Evolutionary conservation across 2,888 invertebrate genomes (phyloP), one percentile per base, ranked within the genome.

Genomic region (Leistus spinibarbis): DNA sequence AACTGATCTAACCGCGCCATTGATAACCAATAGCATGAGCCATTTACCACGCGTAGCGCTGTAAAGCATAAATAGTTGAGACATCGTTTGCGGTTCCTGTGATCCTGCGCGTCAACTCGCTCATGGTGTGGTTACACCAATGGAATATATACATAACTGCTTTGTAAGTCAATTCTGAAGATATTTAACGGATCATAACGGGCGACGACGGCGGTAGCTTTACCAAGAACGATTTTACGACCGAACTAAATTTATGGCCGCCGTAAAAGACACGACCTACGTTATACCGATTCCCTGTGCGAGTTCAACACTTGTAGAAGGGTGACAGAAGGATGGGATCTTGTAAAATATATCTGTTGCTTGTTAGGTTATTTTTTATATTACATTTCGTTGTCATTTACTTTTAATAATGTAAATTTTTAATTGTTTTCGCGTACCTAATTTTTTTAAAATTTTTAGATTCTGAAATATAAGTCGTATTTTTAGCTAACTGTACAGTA

Each of bases 141-240:
- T n/a, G n/a, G n/a, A n/a, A 10, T 13, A 57, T 9, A 9, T 20
- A 16, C 13, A 57, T 57, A 57, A 57, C 57, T 19, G 57, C 20
- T 57, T 57, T 57, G 57, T 57, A 57, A 57, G 57, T 57, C 57
- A 57, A 57, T 57, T 57, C 57, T 17, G 20, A 57, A 17, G 57
- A 57, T 57, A 57, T 57, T 57, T 57, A 57, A 57, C 57, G 57
- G 57, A 20, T 57, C 57, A 57, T 57, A 57, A 57, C 57, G 57
- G n/a, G 40, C 40, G 13, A 40, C 40, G 40, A n/a, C 17, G 57
- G 57, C 57, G 57, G 57, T 20, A 3, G 17, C 20, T 57, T 57
- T 20, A 13, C 17, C 13, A 5, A 57, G 7, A 57, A 57, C n/a
- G 57, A 57, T 57, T 57, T 57, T 57, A 57, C 57, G 57, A 57